Evolutionary conservation across 2,888 invertebrate genomes (phyloP).

Genomic region (Nemotelus pantherinus): DNA sequence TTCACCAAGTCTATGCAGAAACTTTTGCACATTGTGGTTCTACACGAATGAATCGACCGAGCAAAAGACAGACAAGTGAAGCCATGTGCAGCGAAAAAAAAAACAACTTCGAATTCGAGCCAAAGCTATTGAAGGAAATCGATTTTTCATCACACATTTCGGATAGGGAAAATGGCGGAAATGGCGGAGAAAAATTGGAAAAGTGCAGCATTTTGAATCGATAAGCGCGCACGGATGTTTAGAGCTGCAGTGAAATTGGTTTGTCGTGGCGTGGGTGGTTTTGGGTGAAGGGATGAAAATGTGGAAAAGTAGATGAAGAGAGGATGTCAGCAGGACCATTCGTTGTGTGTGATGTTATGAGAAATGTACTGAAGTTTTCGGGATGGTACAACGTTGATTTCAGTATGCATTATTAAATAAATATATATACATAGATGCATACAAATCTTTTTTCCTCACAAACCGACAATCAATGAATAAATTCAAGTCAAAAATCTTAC

Average conservation of each 20-base stretch:
- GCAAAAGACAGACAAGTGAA: background rate
- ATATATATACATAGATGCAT: too few species aligned
- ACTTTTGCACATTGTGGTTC: conserved; percentile 1
- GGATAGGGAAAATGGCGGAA: conserved; percentile 32
- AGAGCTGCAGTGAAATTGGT: background rate
- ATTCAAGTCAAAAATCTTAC: too few species aligned
- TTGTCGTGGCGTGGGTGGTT: background rate
- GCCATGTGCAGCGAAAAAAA: conserved; percentile 5
- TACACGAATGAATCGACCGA: background rate
- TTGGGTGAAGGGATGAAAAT: background rate
- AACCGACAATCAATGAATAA: too few species aligned
- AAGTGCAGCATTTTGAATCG: conserved; percentile 35
- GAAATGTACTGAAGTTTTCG: background rate
- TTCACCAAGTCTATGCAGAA: background rate
- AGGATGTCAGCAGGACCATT: background rate
- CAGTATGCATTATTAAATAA: too few species aligned
- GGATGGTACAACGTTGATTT: too few species aligned
- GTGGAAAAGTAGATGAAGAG: background rate
- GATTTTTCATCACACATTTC: conserved; percentile 39
- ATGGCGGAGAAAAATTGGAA: conserved; percentile 30
- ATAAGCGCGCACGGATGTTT: background rate
- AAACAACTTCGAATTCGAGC: background rate
- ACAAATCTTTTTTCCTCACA: too few species aligned
- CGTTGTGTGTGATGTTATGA: background rate
- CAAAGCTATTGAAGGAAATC: conserved; percentile 34